A percentile compares a stretch with the other conserved stretches of the same genome.
phyloP scores from a whole-genome alignment of 2,888 invertebrate species.

The Morpho deidamia region DNA sequence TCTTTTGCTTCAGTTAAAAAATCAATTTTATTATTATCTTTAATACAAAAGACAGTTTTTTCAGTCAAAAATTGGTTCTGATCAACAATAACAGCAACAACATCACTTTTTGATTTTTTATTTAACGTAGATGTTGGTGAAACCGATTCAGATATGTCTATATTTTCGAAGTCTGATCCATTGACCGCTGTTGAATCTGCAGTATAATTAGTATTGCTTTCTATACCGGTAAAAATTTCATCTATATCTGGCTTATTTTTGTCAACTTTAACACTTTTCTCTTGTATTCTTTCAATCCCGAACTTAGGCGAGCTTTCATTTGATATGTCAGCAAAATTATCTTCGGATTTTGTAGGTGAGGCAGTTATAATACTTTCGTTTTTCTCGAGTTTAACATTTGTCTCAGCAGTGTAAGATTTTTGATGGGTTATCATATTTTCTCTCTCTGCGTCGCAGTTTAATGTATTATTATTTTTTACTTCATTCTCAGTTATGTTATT shows the following conservation, averaged over 20 bases:
- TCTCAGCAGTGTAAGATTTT: neutral
- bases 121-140: neutral
- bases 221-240: neutral
- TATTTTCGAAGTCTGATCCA: no score
- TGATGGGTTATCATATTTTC: constrained; percentile 17
- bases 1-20: neutral
- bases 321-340: constrained; percentile 60
- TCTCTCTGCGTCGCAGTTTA: constrained; percentile 48
- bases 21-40: neutral
- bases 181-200: neutral
- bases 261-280: constrained; percentile 14
- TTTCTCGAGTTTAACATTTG: constrained; percentile 26
- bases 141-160: neutral
- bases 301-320: constrained; percentile 52
- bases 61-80: neutral
- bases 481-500: constrained; percentile 47
- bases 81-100: neutral
- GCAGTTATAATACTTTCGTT: constrained; percentile 35
- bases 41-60: neutral
- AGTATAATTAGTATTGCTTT: neutral
- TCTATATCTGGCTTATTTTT: constrained; percentile 7
- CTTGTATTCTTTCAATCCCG: constrained; percentile 17
- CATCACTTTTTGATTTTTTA: neutral
- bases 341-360: constrained; percentile 57
- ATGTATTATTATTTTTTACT: constrained; percentile 53